Conservation (phyloP, 2,888 invertebrate genomes). For the Apotomis betuletana region DNA sequence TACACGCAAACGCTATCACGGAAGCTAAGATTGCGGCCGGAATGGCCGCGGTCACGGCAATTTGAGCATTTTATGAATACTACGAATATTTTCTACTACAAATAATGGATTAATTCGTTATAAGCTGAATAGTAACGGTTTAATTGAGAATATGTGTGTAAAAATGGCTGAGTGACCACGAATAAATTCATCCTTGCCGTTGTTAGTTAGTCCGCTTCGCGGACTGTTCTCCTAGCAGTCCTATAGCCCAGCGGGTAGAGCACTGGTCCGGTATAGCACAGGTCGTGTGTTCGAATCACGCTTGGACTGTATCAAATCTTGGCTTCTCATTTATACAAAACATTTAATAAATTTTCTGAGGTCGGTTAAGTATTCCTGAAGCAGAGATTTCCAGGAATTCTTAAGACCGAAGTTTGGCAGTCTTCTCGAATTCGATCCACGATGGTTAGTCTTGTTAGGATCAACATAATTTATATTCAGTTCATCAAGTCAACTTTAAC, state of each 20-base stretch:
- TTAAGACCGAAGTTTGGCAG: slow-evolving; percentile 13
- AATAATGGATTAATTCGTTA: slow-evolving; percentile 16
- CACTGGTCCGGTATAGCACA: too few species aligned
- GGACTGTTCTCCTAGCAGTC: too few species aligned
- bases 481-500: slow-evolving; percentile 29
- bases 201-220: too few species aligned
- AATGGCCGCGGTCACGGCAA: slow-evolving; percentile 44
- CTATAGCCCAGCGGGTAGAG: too few species aligned
- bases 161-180: too few species aligned
- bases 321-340: too few species aligned
- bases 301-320: too few species aligned
- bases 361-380: neutral
- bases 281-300: too few species aligned
- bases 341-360: neutral
- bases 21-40: slow-evolving; percentile 41
- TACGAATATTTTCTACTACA: slow-evolving; percentile 26
- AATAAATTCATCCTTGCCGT: too few species aligned
- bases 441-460: slow-evolving; percentile 30
- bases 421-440: slow-evolving; percentile 25
- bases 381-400: neutral
- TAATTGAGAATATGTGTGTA: too few species aligned
- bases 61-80: slow-evolving; percentile 40
- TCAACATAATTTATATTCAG: slow-evolving; percentile 35
- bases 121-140: neutral
- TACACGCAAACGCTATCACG: slow-evolving; percentile 47